Evolutionary conservation across 2,113 vertebrate species (phyloP), one percentile per base, ranked within the genome.

Genomic region (Neoarius graeffei): DNA sequence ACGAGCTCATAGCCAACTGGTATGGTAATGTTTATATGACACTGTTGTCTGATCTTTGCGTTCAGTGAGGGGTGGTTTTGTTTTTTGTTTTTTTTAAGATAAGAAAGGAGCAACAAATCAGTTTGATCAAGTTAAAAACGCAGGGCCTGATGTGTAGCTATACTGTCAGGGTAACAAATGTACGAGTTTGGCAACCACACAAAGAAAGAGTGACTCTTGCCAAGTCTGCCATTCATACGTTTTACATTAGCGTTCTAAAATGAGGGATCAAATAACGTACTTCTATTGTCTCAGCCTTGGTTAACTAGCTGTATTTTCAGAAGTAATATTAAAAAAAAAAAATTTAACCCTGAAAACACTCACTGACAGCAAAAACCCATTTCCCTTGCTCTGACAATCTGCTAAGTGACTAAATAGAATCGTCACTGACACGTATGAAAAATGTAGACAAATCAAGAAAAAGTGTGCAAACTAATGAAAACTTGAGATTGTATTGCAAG

Each of bases 241-340:
- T 87, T 88, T 59, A 81, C 17, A 76, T 90, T 92, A 90, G 88
- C 35, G 91, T 90, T 93, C 89, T 89, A 86, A 85, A 92, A 20
- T 88, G 84, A 88, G 80, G 82, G 84, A 89, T 88, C 90, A 89
- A 91, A 91, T 91, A 90, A 87, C 90, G 93, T 90, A 93, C 92
- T 92, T 82, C 89, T 30, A 94, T 94, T 95, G 93, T 94, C 86
- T 90, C 79, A 30, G 82, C 30, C 87, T 81, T 89, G 92, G 82
- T 74, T 89, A 57, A 87, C 83, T 71, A 81, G 50, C 17, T 0
- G 66, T 93, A 94, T 94, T 93, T 93, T 93, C 93, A 93, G 87
- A 81, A 87, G 52, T 35, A 88, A 89, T 90, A 91, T 90, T 89
- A 92, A 69, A 20, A 69, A 15, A 73, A 17, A 35, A 71, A 11